Evolutionary conservation across 2,797 vertebrate genomes (phyloP).

Genomic region (Neosilurus mollespiculum): DNA sequence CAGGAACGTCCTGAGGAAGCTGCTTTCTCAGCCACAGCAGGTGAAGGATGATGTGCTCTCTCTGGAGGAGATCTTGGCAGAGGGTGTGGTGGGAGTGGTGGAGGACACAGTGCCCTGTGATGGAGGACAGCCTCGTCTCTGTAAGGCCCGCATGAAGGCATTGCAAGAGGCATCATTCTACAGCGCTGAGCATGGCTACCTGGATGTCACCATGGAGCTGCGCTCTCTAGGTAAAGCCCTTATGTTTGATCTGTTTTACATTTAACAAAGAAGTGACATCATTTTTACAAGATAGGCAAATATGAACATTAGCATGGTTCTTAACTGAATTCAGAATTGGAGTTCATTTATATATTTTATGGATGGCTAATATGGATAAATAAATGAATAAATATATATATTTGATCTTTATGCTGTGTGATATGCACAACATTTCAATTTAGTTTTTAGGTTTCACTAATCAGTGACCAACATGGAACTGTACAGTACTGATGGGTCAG

Average conservation of each 20-base stretch:
- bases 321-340: not conserved
- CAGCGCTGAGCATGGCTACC: constrained; percentile 93
- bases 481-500: not conserved
- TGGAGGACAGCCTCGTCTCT: constrained; percentile 80
- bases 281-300: not conserved
- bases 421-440: not conserved
- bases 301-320: not conserved
- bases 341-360: not conserved
- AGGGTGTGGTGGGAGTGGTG: constrained; percentile 86
- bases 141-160: constrained; percentile 89
- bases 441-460: not conserved
- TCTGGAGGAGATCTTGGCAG: constrained; percentile 93
- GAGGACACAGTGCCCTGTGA: constrained; percentile 54
- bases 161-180: constrained; percentile 97
- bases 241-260: not conserved
- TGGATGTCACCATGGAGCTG: constrained; percentile 98
- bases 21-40: constrained; percentile 92
- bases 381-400: not conserved
- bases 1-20: constrained; percentile 94
- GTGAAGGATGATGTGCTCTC: constrained; percentile 91
- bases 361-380: not conserved
- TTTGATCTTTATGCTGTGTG: not conserved
- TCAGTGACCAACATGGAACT: not conserved
- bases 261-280: not conserved
- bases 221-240: constrained; percentile 78